Evolutionary conservation across 2,888 invertebrate genomes (phyloP).

Genomic region (Sturmia bella): DNA sequence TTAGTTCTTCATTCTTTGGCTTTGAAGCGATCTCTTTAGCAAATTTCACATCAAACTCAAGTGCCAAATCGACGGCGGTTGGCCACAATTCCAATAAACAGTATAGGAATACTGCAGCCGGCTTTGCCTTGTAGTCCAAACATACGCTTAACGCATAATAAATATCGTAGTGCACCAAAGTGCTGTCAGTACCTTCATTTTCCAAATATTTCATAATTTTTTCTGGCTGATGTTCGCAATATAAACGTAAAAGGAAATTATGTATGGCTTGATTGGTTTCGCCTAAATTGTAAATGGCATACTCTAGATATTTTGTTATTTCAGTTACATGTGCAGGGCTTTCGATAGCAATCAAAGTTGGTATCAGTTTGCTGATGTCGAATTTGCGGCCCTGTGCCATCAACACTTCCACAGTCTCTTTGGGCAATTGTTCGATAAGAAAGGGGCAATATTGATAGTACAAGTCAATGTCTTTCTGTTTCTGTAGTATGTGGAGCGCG

Average conservation of each 20-base stretch:
- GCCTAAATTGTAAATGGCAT: constrained; percentile 89
- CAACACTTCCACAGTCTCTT: constrained; percentile 89
- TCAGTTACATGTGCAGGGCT: constrained; percentile 88
- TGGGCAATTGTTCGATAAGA: constrained; percentile 92
- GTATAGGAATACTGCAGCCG: constrained; percentile 94
- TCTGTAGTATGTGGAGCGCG: constrained; percentile 89
- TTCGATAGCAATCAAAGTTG: constrained; percentile 91
- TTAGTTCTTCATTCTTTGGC: constrained; percentile 87
- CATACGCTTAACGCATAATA: constrained; percentile 92
- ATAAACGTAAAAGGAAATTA: constrained; percentile 94
- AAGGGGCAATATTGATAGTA: constrained; percentile 95
- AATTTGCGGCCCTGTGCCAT: constrained; percentile 89
- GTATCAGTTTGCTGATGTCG: constrained; percentile 90
- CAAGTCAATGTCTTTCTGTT: constrained; percentile 88
- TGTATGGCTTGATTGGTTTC: constrained; percentile 93
- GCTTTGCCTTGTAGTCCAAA: constrained; percentile 87
- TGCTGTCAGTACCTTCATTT: constrained; percentile 88
- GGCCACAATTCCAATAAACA: constrained; percentile 94
- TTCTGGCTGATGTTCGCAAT: constrained; percentile 87
- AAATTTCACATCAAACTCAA: constrained; percentile 89
- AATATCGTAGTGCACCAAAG: constrained; percentile 94
- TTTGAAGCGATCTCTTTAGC: constrained; percentile 93
- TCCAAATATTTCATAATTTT: constrained; percentile 90
- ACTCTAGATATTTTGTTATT: constrained; percentile 94
- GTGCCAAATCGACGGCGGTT: constrained; percentile 94